These are phyloP conservation scores for Chelonus formosanus DNA, from an alignment of 2,888 invertebrate species.

Conservation along the genomic window DNA sequence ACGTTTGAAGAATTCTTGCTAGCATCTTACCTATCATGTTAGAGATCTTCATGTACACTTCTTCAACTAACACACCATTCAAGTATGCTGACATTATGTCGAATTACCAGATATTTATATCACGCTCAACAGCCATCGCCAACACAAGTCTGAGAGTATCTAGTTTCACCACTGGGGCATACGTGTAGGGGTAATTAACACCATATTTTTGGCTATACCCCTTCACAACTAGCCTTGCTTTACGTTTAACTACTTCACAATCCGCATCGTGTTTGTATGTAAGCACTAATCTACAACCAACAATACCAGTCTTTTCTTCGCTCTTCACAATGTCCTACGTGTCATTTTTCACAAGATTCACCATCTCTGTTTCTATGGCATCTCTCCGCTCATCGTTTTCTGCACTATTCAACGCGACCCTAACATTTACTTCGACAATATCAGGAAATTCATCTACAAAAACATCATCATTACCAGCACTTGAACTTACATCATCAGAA, in stretches of 20 bases:
- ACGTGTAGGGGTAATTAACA: not conserved
- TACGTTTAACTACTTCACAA: not conserved
- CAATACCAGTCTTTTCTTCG: not conserved
- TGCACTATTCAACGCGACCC: not conserved
- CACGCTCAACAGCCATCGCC: not conserved
- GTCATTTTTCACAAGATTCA: not conserved
- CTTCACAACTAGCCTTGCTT: not conserved
- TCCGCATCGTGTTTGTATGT: not conserved
- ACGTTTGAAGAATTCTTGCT: too few relatives aligned
- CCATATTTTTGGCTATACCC: slow-evolving; percentile 1
- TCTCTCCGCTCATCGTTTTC: not conserved
- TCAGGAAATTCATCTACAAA: not conserved
- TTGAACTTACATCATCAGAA: not conserved
- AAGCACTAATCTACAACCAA: not conserved
- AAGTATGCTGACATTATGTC: too few relatives aligned
- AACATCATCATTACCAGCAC: not conserved
- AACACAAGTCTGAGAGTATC: too few relatives aligned
- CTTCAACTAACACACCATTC: too few relatives aligned
- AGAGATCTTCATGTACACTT: too few relatives aligned
- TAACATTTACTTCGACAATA: not conserved
- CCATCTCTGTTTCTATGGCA: not conserved
- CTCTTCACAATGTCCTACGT: not conserved
- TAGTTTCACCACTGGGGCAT: not conserved
- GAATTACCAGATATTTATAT: too few relatives aligned
- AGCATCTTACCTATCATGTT: too few relatives aligned